Base-by-base conservation (phyloP, 1,140 invertebrate genomes). In the Saccostrea glomerata region DNA sequence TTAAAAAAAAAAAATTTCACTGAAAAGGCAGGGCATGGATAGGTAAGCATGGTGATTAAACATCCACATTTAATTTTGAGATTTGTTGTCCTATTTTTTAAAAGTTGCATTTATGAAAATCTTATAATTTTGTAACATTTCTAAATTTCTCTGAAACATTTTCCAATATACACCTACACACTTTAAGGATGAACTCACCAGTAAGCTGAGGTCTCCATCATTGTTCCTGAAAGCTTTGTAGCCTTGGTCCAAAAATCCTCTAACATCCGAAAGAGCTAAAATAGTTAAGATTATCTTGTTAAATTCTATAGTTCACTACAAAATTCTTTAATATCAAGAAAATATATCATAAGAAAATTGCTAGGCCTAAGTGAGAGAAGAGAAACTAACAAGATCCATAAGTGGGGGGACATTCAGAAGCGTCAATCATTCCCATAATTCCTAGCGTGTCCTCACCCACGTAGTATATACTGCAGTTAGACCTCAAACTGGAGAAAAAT, bases 321-420 rank as follows among this genome's bases (percentile, higher is more conserved):
- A 63, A n/a, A 63, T 20, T 63, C 23, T 66, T n/a, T n/a, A n/a
- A n/a, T 66, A 20, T n/a, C 7, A 66, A 66, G 20, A 66, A n/a
- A 20, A 20, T 20, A 9, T 66, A 66, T 20, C 6, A 6, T 47
- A 6, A 47, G 47, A 47, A 47, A 47, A 47, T 9, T 47, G 47
- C 2, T 47, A 6, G 40, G 40, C 40, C 6, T 47, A 47, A 47
- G 15, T 63, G 30, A 30, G 70, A 30, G 23, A 20, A 54, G 47
- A n/a, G 54, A 20, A 15, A 91, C 93, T 91, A 91, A 94, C 94
- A 89, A 55, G 94, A 90, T 40, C 94, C 94, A 87, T 92, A 95
- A 20, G 95, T 95, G 20, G 95, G 94, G 6, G 92, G 90, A 89
- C 95, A 95, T 85, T 95, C 95, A 2, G 95, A 95, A 2, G 94